Evolutionary conservation across 2,888 invertebrate genomes (phyloP), one percentile per base, ranked within the genome.

Genomic region (Terebella lapidaria): DNA sequence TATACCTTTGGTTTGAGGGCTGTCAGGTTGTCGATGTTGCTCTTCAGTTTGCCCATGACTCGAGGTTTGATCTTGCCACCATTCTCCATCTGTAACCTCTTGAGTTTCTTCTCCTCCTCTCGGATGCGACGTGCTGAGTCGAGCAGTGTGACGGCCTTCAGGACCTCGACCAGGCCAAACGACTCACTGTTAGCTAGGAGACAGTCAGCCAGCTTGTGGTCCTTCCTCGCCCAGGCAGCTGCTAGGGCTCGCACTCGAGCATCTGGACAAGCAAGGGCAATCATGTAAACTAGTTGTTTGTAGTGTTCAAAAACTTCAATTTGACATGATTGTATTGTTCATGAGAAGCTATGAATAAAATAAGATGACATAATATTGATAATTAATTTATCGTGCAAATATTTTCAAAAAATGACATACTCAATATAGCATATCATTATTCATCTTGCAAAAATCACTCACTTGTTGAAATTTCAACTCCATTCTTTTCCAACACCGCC

Each of bases 151-250:
- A 75, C 24, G 1, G 76, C 74, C 58, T 76, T 77, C 18, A 75
- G 66, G 1, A 77, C 74, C 61, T 77, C 76, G n/a, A 71, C 72
- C 54, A 77, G 59, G 5, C 76, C 73, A 68, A 73, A 77, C 55
- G 67, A 63, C 2, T 71, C 68, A 4, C 68, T 62, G 55, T 71
- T 65, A 20, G 67, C 30, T 5, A 79, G 68, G 35, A 78, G 70
- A n/a, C 71, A 65, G 25, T 72, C 64, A 0, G 74, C 73, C 60
- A 79, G 56, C n/a, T 71, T 70, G 55, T 71, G 66, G 61, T 78
- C 78, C 52, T 74, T 69, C 27, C 77, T 65, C 3, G 76, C 75
- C 76, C 75, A 76, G 1, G 79, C 77, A 25, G 76, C 74, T 10
- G 77, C 74, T 29, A 79, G 58, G 2, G 73, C 72, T 52, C 75